Evolutionary conservation across 2,888 invertebrate genomes (phyloP), one percentile per base, ranked within the genome.

Genomic region (Nomada lathburiana): DNA sequence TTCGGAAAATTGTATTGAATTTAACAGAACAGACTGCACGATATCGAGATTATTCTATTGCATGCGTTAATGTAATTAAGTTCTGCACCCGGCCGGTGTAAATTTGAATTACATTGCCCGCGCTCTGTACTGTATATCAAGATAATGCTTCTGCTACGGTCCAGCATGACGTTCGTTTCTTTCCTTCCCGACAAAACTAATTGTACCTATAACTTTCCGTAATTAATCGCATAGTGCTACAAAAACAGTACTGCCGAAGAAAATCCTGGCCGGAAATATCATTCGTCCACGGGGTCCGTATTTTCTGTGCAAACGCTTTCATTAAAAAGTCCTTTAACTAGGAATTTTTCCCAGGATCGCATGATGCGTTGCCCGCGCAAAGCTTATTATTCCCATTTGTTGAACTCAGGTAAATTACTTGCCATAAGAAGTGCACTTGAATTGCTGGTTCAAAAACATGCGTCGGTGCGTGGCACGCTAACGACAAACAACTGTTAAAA

Each of bases 291-390:
- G 18, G 26, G 7, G 42, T 26, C 10, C 5, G 16, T 42, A 50
- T 62, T 62, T 79, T 53, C 53, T 29, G 44, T 42, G 23, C 20
- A 13, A 69, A 64, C 9, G 57, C 44, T 59, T 79, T 64, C 64
- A 65, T 80, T 65, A 79, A 70, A 70, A 59, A 65, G 23, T 79
- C 64, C 52, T 59, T 53, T 70, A 64, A 78, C 63, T 52, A 59
- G 44, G 50, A 79, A 79, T 64, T 69, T 69, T 62, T n/a, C 57
- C n/a, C 0, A n/a, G 7, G 23, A 73, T 52, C 47, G 64, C 44
- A 18, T 13, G 57, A 23, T 4, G 42, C 13, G 13, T 13, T 26
- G 9, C 55, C 20, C 62, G 52, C 57, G 23, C 18, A 53, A 59
- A 70, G 44, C 29, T n/a, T 78, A 52, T 64, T 59, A 11, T 59